Percentiles rank a stretch among this genome's conserved stretches.
Evolutionary conservation across 2,113 vertebrate species (phyloP).

Genomic region (Gnathochromis pfefferi): DNA sequence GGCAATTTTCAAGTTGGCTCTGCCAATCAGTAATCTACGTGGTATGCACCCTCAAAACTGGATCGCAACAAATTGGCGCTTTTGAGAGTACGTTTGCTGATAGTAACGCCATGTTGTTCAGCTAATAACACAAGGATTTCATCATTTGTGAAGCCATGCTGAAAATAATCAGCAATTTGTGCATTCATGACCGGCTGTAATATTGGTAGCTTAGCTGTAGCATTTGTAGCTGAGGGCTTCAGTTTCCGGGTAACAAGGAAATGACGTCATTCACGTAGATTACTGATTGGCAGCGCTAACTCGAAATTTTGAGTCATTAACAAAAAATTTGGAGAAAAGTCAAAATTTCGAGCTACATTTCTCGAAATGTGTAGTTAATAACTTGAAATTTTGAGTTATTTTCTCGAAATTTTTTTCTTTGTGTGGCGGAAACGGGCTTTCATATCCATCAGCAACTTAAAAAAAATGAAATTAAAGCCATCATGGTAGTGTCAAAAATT

Average conservation of each 20-base stretch:
- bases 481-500: neutral
- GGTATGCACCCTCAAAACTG: neutral
- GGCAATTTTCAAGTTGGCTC: neutral
- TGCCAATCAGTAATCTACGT: neutral
- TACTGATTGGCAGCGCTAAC: neutral
- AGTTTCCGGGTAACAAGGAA: neutral
- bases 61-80: neutral
- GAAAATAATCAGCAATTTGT: neutral
- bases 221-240: neutral
- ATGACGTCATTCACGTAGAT: neutral
- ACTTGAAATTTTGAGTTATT: neutral
- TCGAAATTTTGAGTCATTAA: neutral
- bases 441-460: neutral
- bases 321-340: neutral
- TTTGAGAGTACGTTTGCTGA: neutral
- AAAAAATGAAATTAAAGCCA: neutral
- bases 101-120: neutral
- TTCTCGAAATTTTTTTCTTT: neutral
- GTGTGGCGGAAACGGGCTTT: fast-evolving
- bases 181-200: neutral
- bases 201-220: neutral
- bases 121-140: neutral
- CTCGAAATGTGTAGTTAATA: fast-evolving
- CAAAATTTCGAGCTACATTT: neutral
- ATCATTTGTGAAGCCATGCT: neutral